A percentile compares a stretch with the other conserved stretches of the same genome.
Conservation (phyloP, 2,113 vertebrate genomes). For the Toxostoma redivivum region DNA sequence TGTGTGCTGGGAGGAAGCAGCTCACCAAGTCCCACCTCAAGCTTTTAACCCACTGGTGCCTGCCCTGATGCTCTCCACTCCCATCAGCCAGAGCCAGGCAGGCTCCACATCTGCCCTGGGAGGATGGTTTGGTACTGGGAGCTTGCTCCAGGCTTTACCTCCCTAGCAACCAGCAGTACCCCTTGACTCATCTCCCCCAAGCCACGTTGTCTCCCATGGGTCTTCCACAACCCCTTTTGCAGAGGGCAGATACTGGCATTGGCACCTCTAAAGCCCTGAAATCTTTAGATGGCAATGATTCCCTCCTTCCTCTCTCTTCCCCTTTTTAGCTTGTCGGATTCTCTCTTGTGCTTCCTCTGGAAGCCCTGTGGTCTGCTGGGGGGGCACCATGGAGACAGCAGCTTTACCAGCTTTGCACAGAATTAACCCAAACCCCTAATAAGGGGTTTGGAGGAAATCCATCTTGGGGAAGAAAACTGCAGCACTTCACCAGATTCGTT, state of each 20-base stretch:
- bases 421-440: neutral
- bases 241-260: neutral
- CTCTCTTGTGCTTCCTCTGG: neutral
- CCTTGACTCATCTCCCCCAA: fast-evolving
- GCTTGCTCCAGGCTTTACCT: neutral
- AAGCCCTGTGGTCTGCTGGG: neutral
- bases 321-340: neutral
- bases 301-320: neutral
- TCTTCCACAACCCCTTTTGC: neutral
- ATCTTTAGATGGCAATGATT: neutral
- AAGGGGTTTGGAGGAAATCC: neutral
- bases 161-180: neutral
- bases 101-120: neutral
- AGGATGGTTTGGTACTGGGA: neutral
- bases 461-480: neutral
- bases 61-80: neutral
- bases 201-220: fast-evolving
- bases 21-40: neutral
- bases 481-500: neutral
- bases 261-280: neutral
- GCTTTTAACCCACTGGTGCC: constrained; percentile 27
- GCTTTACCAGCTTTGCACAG: neutral
- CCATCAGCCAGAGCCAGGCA: fast-evolving
- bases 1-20: constrained; percentile 16
- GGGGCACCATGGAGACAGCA: neutral